Base-by-base conservation (phyloP, 2,888 invertebrate species). In the Oxyteleia sp. region DNA sequence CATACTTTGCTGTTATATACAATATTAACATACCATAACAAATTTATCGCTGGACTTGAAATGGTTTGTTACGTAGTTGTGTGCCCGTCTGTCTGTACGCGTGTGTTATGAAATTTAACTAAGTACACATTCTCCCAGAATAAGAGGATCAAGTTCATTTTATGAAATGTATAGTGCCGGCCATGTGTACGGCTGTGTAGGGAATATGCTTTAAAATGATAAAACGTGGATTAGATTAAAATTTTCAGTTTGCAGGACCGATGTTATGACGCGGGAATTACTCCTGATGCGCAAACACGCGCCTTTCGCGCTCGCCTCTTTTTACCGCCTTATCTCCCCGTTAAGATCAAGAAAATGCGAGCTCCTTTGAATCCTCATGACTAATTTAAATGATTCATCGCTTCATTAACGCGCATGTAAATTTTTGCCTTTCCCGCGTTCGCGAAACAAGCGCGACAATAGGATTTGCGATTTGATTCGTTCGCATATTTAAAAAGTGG, bases 91-190 rank as follows among this genome's bases (percentile, higher is more conserved):
- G 23, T 47, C 3, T 51, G 61, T 75, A 15, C 55, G 23, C 71
- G 68, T 71, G 49, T 78, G 38, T 55, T 53, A 61, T 47, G 63
- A 68, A 76, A 78, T 82, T 80, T 71, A 74, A 74, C 66, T 61
- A 68, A 81, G 74, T 74, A 81, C 63, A 81, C 57, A 55, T 68
- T 74, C 55, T 68, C 74, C 53, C 81, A 20, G 47, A 81, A 69
- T 81, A 81, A 81, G 74, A 66, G 81, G 81, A 81, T 74, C 74
- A 68, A 32, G 61, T 68, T 68, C 55, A 41, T 80, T 80, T 66
- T 66, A 59, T 32, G 72, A 59, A 80, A 80, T 45, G 64, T 66
- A 66, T 64, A 71, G 47, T 18, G 15, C 35, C 51, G 16, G 29
- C 41, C 47, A 47, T 41, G 63, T 53, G 18, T 53, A 53, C 61